Conservation (phyloP, 64 coral and sea anemone genomes). For the Montipora foliosa region DNA sequence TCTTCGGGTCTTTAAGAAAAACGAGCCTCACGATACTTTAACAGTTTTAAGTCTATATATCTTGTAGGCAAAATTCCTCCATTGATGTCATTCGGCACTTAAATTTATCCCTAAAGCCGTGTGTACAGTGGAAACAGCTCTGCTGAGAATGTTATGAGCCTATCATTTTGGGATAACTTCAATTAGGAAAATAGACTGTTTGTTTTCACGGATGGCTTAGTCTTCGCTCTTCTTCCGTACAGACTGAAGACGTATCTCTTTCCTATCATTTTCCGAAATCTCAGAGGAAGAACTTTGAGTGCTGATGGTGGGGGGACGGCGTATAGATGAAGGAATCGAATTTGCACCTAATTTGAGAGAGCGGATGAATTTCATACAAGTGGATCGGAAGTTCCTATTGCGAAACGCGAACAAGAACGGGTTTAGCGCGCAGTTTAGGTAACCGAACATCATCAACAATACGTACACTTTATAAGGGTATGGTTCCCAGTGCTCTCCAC, state of each 20-base stretch:
- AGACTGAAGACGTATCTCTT: background rate
- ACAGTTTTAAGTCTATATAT: too few species aligned
- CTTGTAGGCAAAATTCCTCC: too few species aligned
- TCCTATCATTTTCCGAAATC: background rate
- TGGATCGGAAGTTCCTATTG: background rate
- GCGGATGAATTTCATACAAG: background rate
- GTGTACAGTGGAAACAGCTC: too few species aligned
- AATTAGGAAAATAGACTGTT: background rate
- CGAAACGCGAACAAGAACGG: conserved; percentile 70
- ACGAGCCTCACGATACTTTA: too few species aligned
- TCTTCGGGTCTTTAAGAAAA: too few species aligned
- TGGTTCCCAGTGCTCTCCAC: background rate
- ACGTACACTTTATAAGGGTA: conserved; percentile 29
- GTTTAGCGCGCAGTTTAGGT: conserved; percentile 61
- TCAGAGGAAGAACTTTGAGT: background rate
- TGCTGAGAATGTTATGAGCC: too few species aligned
- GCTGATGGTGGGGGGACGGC: background rate
- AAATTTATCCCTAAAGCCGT: too few species aligned
- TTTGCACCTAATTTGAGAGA: background rate
- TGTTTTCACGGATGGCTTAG: background rate
- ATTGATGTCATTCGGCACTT: too few species aligned
- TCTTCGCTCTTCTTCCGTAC: background rate
- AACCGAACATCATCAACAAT: conserved; percentile 45
- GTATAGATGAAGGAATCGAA: background rate
- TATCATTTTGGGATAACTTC: background rate